Conservation (phyloP, 2,797 vertebrate genomes). For the Microctenopoma steveboyesi region DNA sequence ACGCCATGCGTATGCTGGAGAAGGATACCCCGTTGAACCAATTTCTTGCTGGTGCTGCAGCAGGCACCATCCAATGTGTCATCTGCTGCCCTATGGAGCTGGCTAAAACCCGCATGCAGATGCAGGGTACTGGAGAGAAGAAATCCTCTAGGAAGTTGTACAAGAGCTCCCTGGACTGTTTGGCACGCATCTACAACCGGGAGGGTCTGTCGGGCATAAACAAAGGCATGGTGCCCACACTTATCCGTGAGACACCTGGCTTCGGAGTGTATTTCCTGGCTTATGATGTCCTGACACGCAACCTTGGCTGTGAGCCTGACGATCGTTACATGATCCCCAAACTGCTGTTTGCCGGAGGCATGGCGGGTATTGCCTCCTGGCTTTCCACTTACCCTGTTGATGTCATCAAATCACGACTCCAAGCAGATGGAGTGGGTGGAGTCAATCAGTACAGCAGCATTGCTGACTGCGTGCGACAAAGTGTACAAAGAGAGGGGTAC, state of each 20-base stretch:
- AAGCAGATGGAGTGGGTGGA: slow-evolving; percentile 92
- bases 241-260: slow-evolving; percentile 93
- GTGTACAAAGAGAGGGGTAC: slow-evolving; percentile 90
- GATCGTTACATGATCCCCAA: slow-evolving; percentile 93
- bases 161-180: slow-evolving; percentile 95
- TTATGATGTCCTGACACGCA: slow-evolving; percentile 91
- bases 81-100: slow-evolving; percentile 98
- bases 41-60: slow-evolving; percentile 93
- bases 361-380: slow-evolving; percentile 95
- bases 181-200: slow-evolving; percentile 90
- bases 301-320: slow-evolving; percentile 89
- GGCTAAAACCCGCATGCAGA: slow-evolving; percentile 97
- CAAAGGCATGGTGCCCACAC: slow-evolving; percentile 92
- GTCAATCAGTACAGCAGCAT: slow-evolving; percentile 89
- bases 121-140: slow-evolving; percentile 93
- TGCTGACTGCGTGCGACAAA: slow-evolving; percentile 90
- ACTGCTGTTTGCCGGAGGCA: slow-evolving; percentile 92
- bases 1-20: slow-evolving; percentile 88
- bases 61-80: slow-evolving; percentile 92
- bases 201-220: slow-evolving; percentile 92
- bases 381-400: slow-evolving; percentile 95
- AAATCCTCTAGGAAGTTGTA: slow-evolving; percentile 87
- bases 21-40: slow-evolving; percentile 92
- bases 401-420: slow-evolving; percentile 96
- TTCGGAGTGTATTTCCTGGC: slow-evolving; percentile 96